phyloP scores from a whole-genome alignment of 2,888 invertebrate genomes.

The Ellobium chinense region DNA sequence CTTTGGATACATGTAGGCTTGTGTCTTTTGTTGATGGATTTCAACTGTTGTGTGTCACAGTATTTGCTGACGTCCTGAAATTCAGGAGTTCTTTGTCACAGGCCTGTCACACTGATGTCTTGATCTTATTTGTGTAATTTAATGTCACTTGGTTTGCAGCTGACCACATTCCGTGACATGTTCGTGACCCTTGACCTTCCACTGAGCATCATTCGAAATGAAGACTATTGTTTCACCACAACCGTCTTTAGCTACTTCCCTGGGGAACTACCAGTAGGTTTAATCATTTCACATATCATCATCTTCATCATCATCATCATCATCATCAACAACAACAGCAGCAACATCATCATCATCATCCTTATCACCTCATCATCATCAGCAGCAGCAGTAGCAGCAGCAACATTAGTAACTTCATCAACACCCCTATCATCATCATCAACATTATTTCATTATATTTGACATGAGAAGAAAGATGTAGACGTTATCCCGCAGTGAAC shows the following conservation, averaged over 20 bases:
- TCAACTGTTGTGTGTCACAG: too few species aligned
- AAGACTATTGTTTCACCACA: slow-evolving; percentile 41
- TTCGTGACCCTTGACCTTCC: slow-evolving; percentile 45
- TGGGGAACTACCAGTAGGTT: slow-evolving; percentile 21
- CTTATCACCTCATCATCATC: not conserved
- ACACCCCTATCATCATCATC: not conserved
- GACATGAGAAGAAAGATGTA: too few species aligned
- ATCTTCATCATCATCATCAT: not conserved
- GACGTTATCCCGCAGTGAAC: too few species aligned
- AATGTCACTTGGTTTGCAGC: too few species aligned
- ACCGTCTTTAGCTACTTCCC: slow-evolving; percentile 41
- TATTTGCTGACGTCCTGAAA: too few species aligned
- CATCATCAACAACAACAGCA: not conserved
- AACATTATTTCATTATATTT: too few species aligned
- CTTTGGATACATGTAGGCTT: too few species aligned
- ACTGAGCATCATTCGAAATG: slow-evolving; percentile 32
- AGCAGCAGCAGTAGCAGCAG: not conserved
- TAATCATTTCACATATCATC: not conserved
- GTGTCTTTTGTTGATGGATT: too few species aligned
- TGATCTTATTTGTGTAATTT: too few species aligned
- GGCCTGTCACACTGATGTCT: too few species aligned
- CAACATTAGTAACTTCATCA: not conserved
- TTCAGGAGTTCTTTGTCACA: too few species aligned
- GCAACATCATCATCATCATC: not conserved
- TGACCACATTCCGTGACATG: slow-evolving; percentile 33